These are phyloP conservation scores for Entelurus aequoreus DNA, from an alignment of 2,113 vertebrate species.

Conservation along the genomic window DNA sequence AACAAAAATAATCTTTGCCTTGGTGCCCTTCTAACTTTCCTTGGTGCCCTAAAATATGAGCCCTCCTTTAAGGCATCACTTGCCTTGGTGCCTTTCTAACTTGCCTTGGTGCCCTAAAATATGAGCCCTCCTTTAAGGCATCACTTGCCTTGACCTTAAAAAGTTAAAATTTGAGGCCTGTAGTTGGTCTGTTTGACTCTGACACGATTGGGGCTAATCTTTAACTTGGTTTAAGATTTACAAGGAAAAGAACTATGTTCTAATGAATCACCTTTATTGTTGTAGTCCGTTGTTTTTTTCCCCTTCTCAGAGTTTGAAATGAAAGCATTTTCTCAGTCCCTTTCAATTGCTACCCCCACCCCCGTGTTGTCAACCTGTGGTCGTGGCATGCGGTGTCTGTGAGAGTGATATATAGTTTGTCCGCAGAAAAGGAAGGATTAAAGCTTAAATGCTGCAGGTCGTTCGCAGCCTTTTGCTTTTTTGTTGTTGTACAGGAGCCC, in stretches of 20 bases:
- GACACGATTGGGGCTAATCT: not conserved
- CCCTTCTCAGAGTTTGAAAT: not conserved
- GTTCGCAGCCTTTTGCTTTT: not conserved
- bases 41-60: too few species aligned
- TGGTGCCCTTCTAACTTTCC: too few species aligned
- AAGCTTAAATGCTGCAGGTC: not conserved
- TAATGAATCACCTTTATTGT: not conserved
- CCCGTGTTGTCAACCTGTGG: not conserved
- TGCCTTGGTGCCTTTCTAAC: too few species aligned
- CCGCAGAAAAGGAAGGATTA: not conserved
- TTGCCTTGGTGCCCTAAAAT: too few species aligned
- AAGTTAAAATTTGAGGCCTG: too few species aligned
- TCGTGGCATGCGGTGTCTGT: not conserved
- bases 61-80: too few species aligned
- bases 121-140: too few species aligned
- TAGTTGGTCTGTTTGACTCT: not conserved
- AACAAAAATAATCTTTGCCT: too few species aligned
- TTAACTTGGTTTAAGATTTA: not conserved
- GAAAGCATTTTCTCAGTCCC: too few species aligned
- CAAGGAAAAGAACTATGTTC: not conserved
- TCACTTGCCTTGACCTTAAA: too few species aligned
- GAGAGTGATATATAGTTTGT: not conserved
- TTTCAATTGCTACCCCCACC: not conserved
- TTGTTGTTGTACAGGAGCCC: conserved; percentile 5
- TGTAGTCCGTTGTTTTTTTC: not conserved